Percentiles rank a stretch among this genome's conserved stretches.
These are phyloP conservation scores for Epinotia demarniana DNA, from an alignment of 2,888 invertebrate genomes.

Conservation along the genomic window DNA sequence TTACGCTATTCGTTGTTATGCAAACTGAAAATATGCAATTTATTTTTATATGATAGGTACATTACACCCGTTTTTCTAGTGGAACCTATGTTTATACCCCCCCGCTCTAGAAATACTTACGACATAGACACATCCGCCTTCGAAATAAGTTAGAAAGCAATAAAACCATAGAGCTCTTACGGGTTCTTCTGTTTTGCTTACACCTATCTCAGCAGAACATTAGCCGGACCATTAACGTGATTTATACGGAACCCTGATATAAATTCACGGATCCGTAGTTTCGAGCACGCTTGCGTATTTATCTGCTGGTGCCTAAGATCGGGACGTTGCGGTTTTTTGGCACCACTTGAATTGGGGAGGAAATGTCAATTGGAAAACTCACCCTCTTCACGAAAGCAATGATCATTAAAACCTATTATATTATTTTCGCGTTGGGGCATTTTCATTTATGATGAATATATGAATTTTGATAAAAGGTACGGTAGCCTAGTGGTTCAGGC, in stretches of 20 bases:
- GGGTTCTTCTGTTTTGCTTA: slow-evolving; percentile 55
- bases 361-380: background rate
- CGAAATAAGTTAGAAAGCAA: slow-evolving; percentile 42
- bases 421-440: background rate
- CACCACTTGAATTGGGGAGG: slow-evolving; percentile 7
- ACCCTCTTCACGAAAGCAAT: background rate
- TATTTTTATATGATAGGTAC: no score
- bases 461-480: no score
- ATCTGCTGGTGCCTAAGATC: slow-evolving; percentile 56
- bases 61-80: no score
- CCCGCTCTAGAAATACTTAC: background rate
- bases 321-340: slow-evolving; percentile 18
- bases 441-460: no score
- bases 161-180: slow-evolving; percentile 44
- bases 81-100: background rate
- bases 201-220: slow-evolving; percentile 67
- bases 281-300: slow-evolving; percentile 65
- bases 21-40: no score
- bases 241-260: slow-evolving; percentile 69
- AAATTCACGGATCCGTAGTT: slow-evolving; percentile 66
- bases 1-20: no score
- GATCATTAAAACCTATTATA: background rate
- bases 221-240: slow-evolving; percentile 76
- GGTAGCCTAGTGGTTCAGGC: no score
- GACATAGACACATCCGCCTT: slow-evolving; percentile 7